Base-by-base conservation (phyloP, 2,888 invertebrate species). In the Drosophila nr. medialis region DNA sequence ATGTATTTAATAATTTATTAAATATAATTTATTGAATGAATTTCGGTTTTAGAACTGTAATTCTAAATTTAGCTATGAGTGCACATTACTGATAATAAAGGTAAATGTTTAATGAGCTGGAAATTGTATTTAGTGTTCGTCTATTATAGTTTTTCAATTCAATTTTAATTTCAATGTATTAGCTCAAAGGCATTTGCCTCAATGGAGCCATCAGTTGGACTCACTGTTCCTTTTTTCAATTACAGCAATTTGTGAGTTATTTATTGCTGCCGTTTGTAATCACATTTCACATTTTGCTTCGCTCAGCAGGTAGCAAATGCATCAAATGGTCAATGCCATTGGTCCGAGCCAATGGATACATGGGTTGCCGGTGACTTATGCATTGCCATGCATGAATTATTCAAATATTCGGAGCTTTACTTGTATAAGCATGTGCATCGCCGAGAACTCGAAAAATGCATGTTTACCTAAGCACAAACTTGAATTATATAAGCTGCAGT, bases 301-400 rank as follows among this genome's bases (percentile, higher is more conserved):
- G 49, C 81, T 73, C 78, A 80, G 77, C 80, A 78, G 50, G 62
- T 80, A 68, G 40, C 40, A 55, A 56, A 59, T 64, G 63, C 62
- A 75, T 69, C 36, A 77, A 61, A 76, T 71, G 64, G 38, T 55
- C 61, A 42, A 42, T 56, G 21, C 59, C 48, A 68, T 42, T 70
- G 65, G 34, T 55, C n/a, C 55, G 29, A 55, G 21, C 27, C 49
- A 42, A 56, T 66, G 67, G 49, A 53, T 55, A 56, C 72, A 63
- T 30, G 30, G 10, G 10, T 65, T 65, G 50, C 49, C 80, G 71
- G 69, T 81, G 90, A 86, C 89, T 86, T 86, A 81, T 88, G 90
- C 88, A 86, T 85, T 79, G 71, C 50, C 75, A 81, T 77, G 83
- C 90, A 88, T 90, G 86, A 90, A 86, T 86, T 88, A 90, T 88